These are phyloP conservation scores for Chloropsis hardwickii DNA, from an alignment of 2,113 vertebrate genomes.

Conservation along the genomic window DNA sequence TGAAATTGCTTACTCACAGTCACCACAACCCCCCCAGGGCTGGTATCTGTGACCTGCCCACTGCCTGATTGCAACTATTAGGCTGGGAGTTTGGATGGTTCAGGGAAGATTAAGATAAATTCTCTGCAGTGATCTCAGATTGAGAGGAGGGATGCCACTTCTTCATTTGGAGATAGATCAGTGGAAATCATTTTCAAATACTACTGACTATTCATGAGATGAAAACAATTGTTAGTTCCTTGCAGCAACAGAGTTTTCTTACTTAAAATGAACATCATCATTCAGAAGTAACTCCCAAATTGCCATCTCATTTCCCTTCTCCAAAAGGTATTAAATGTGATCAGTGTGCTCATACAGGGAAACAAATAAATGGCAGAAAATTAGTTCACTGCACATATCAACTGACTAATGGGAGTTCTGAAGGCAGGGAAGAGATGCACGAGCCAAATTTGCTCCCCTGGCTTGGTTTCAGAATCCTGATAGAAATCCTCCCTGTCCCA, in stretches of 20 bases:
- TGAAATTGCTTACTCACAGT: neutral
- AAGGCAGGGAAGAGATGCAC: neutral
- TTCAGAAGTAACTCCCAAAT: conserved; percentile 8
- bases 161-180: neutral
- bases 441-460: neutral
- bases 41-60: neutral
- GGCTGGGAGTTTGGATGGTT: neutral
- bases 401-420: neutral
- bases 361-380: neutral
- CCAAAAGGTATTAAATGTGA: neutral
- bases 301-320: neutral
- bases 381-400: neutral
- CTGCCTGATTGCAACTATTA: neutral
- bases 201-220: neutral
- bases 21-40: neutral
- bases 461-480: neutral
- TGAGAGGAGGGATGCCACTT: neutral
- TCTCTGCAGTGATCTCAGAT: neutral
- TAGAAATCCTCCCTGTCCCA: neutral
- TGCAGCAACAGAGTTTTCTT: neutral
- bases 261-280: neutral
- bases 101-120: neutral
- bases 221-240: neutral
- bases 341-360: neutral
- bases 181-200: neutral